phyloP scores from a whole-genome alignment of 2,888 invertebrate species.

The Amitus sp. region DNA sequence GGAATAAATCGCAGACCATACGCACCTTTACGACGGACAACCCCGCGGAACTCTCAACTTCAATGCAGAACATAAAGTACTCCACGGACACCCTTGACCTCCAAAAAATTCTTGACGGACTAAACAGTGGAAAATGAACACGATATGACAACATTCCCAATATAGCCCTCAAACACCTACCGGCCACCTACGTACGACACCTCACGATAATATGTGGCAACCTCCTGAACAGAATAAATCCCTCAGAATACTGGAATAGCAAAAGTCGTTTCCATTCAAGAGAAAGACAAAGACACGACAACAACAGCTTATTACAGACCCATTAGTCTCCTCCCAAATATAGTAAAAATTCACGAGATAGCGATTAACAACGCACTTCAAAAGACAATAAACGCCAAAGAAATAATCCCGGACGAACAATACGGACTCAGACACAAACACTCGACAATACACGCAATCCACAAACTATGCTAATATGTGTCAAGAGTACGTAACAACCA shows the following conservation, averaged over 20 bases:
- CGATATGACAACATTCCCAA: slow-evolving; percentile 29
- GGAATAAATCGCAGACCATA: background rate
- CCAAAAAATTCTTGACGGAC: background rate
- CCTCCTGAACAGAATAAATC: slow-evolving; percentile 18
- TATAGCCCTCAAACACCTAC: slow-evolving; percentile 30
- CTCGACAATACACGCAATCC: slow-evolving; percentile 36
- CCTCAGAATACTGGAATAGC: slow-evolving; percentile 20
- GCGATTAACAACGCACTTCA: slow-evolving; percentile 30
- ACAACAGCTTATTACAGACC: slow-evolving; percentile 4
- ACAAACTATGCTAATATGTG: slow-evolving; percentile 25
- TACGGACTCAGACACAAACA: slow-evolving; percentile 43
- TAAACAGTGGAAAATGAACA: slow-evolving; percentile 31
- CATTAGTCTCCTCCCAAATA: slow-evolving; percentile 36
- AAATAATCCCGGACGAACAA: slow-evolving; percentile 40
- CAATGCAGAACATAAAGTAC: background rate
- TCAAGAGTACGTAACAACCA: slow-evolving; percentile 9
- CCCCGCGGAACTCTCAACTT: background rate
- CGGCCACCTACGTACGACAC: slow-evolving; percentile 1
- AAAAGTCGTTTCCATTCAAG: slow-evolving; percentile 25
- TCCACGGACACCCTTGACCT: background rate
- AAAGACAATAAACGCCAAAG: slow-evolving; percentile 13
- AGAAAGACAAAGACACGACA: slow-evolving; percentile 22
- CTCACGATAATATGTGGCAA: slow-evolving; percentile 33
- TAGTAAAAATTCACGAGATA: slow-evolving; percentile 45
- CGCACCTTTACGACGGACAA: background rate